Evolutionary conservation across 2,797 vertebrate genomes (phyloP).

Genomic region (Muraenolepis orangiensis): DNA sequence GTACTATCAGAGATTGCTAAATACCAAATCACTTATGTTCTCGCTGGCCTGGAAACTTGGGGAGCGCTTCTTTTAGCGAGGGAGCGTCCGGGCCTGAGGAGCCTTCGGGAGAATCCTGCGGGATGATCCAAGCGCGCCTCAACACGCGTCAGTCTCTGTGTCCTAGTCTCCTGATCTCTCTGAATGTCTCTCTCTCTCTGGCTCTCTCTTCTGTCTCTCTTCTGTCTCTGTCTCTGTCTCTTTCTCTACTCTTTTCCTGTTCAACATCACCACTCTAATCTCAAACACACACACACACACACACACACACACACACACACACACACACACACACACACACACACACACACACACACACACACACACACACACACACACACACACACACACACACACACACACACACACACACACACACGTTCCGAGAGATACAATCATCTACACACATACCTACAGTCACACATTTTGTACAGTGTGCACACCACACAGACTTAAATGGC

Average conservation of each 20-base stretch:
- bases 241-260: constrained; percentile 10
- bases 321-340: neutral
- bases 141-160: neutral
- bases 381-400: neutral
- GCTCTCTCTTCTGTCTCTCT: no score
- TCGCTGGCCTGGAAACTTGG: no score
- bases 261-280: constrained; percentile 32
- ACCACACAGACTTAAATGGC: constrained; percentile 6
- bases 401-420: constrained; percentile 5
- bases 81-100: neutral
- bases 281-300: neutral
- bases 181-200: neutral
- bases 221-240: neutral
- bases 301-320: neutral
- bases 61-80: neutral
- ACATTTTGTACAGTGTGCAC: neutral
- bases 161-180: neutral
- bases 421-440: constrained; percentile 8
- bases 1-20: no score
- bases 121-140: neutral
- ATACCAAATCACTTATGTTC: no score
- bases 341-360: neutral
- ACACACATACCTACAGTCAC: neutral
- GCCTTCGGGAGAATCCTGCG: neutral
- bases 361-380: neutral